Evolutionary conservation across 1,140 invertebrate species (phyloP).

Genomic region (Penaeus japonicus): DNA sequence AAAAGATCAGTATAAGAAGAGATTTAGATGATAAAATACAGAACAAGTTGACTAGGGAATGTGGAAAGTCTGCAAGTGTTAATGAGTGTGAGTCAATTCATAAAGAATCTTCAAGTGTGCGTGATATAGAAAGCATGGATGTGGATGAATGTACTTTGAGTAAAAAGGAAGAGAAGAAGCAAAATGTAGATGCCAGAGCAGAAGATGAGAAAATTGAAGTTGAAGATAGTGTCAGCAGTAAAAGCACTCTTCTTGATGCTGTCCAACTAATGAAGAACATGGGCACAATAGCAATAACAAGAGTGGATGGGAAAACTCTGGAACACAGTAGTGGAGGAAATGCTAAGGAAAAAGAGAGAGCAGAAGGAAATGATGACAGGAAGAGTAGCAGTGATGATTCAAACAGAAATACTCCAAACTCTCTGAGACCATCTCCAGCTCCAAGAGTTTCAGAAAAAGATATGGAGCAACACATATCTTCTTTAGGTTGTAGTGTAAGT

Average conservation of each 20-base stretch:
- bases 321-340: slow-evolving; percentile 16
- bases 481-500: slow-evolving; percentile 53
- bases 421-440: background rate
- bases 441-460: slow-evolving; percentile 26
- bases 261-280: slow-evolving; percentile 51
- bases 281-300: slow-evolving; percentile 50
- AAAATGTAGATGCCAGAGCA: slow-evolving; percentile 56
- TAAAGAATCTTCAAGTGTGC: background rate
- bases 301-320: slow-evolving; percentile 34
- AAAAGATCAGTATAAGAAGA: background rate
- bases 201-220: slow-evolving; percentile 57
- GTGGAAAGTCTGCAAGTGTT: background rate
- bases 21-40: background rate
- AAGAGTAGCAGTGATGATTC: slow-evolving; percentile 16
- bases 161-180: background rate
- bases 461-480: slow-evolving; percentile 29
- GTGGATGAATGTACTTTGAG: background rate
- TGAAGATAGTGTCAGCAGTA: slow-evolving; percentile 34
- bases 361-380: slow-evolving; percentile 15
- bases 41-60: background rate
- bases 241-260: slow-evolving; percentile 44
- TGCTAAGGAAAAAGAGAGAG: background rate
- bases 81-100: background rate
- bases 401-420: background rate
- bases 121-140: background rate